Conservation (phyloP, 2,797 vertebrate species). For the Enteromius unitaeniatus region DNA sequence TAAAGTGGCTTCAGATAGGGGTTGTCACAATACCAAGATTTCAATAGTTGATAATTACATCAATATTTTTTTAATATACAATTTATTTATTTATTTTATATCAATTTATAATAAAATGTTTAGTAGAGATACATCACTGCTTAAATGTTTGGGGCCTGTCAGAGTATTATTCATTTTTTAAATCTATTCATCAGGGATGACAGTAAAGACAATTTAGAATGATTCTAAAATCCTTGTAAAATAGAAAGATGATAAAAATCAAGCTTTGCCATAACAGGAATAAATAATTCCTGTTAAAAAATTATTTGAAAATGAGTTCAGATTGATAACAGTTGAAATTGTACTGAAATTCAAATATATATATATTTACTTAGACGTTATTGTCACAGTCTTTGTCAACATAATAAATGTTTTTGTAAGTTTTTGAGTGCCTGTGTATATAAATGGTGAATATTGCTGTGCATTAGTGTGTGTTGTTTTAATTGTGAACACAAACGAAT, state of each 20-base stretch:
- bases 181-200: neutral
- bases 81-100: neutral
- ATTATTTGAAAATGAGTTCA: neutral
- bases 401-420: neutral
- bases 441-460: neutral
- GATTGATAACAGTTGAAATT: neutral
- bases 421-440: neutral
- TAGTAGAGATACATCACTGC: neutral
- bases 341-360: neutral
- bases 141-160: neutral
- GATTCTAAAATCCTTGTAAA: neutral
- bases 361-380: neutral
- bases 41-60: neutral
- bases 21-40: neutral
- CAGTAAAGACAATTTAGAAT: neutral
- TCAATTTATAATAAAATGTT: neutral
- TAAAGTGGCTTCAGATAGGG: constrained; percentile 6
- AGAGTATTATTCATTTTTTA: neutral
- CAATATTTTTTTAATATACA: neutral
- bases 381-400: neutral
- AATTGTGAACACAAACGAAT: neutral
- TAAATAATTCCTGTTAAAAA: neutral
- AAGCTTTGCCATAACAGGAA: neutral
- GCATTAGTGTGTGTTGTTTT: neutral
- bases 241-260: neutral